phyloP scores from a whole-genome alignment of 2,888 invertebrate genomes.

The Chrysolina oricalcia region DNA sequence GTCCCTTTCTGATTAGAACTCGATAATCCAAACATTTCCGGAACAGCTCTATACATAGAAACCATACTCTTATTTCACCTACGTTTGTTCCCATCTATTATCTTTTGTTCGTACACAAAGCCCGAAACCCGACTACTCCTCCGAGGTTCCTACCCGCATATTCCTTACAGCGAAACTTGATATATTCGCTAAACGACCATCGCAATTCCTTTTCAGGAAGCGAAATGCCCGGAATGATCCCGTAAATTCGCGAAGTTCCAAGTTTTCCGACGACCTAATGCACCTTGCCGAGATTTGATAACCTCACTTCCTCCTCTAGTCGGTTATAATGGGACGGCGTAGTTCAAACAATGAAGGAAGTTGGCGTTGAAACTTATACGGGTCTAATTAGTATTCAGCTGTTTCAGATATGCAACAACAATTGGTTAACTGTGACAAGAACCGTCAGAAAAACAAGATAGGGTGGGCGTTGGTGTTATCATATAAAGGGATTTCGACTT shows the following conservation, averaged over 20 bases:
- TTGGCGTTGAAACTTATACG: conserved; percentile 25
- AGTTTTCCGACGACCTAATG: conserved; percentile 38
- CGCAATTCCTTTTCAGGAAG: conserved; percentile 8
- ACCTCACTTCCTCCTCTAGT: conserved; percentile 25
- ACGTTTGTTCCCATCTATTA: background rate
- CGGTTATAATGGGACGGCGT: conserved; percentile 12
- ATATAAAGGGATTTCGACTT: background rate
- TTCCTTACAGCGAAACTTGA: conserved; percentile 12
- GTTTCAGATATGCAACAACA: conserved; percentile 17
- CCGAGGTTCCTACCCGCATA: conserved; percentile 2
- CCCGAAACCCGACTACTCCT: conserved; percentile 11
- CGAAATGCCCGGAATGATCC: conserved; percentile 26
- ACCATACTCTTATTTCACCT: background rate
- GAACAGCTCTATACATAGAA: background rate
- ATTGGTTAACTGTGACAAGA: background rate
- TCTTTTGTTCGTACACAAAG: conserved; percentile 7
- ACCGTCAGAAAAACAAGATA: conserved; percentile 4
- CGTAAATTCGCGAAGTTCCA: conserved; percentile 27
- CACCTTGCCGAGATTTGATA: conserved; percentile 37
- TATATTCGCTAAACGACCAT: conserved; percentile 15
- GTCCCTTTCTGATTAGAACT: background rate
- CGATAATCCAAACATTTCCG: background rate
- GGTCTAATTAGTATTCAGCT: conserved; percentile 25
- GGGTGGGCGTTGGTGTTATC: background rate
- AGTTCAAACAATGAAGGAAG: conserved; percentile 30